Conservation (phyloP, 2,113 vertebrate species). For the Stictonetta naevosa region DNA sequence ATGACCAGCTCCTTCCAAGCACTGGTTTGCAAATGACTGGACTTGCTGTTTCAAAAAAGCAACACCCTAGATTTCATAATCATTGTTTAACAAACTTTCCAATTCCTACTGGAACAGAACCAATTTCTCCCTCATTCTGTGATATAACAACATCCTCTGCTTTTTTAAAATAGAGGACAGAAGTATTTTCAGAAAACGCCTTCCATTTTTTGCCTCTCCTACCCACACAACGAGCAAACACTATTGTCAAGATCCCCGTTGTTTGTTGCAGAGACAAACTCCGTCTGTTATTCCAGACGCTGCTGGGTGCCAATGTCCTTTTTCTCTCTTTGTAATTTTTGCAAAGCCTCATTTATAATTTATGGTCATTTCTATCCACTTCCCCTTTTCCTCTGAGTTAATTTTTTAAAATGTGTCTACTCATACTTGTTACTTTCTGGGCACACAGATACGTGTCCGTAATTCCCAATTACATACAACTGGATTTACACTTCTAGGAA, state of each 20-base stretch:
- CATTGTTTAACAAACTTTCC: not conserved
- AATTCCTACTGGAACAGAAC: not conserved
- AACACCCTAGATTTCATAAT: not conserved
- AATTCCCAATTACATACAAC: not conserved
- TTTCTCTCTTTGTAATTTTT: slow-evolving; percentile 46
- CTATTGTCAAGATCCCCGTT: slow-evolving; percentile 4
- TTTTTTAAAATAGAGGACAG: slow-evolving; percentile 27
- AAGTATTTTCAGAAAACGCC: slow-evolving; percentile 56
- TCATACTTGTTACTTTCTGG: not conserved
- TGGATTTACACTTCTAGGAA: not conserved
- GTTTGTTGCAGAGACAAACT: slow-evolving; percentile 6
- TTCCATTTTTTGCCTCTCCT: slow-evolving; percentile 47
- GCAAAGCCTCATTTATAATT: slow-evolving; percentile 64
- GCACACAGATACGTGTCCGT: not conserved
- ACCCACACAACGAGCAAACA: slow-evolving; percentile 2
- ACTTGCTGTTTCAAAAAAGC: not conserved
- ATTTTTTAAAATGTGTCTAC: slow-evolving; percentile 1
- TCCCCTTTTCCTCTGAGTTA: slow-evolving; percentile 24
- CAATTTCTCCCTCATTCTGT: slow-evolving; percentile 8
- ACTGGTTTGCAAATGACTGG: not conserved
- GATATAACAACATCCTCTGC: slow-evolving; percentile 56
- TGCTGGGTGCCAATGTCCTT: slow-evolving; percentile 58
- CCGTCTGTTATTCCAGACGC: slow-evolving; percentile 57
- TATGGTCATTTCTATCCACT: slow-evolving; percentile 33
- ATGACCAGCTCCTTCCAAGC: not conserved